Evolutionary conservation across 2,113 vertebrate species (phyloP).

Genomic region (Callorhinus ursinus): DNA sequence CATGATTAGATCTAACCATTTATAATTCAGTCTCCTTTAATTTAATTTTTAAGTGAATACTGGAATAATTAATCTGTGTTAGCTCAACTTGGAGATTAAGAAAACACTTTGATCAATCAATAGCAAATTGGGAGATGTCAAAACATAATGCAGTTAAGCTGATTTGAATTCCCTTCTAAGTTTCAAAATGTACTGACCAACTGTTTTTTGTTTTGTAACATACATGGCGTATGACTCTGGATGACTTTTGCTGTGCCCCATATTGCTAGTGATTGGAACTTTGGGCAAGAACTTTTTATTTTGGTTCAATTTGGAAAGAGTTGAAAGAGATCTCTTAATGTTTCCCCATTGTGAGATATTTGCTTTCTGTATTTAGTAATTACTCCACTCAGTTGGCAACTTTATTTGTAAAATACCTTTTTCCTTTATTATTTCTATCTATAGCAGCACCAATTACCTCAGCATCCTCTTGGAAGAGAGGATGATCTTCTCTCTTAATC

Average conservation of each 20-base stretch:
- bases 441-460: neutral
- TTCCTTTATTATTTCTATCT: neutral
- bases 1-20: neutral
- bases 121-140: constrained; percentile 45
- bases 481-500: neutral
- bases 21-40: constrained; percentile 9
- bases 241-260: neutral
- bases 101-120: constrained; percentile 63
- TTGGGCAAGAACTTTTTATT: neutral
- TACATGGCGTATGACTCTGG: neutral
- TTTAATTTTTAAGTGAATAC: constrained; percentile 59
- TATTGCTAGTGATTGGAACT: neutral
- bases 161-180: neutral
- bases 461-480: neutral
- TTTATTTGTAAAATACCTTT: neutral
- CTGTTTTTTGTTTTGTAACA: neutral
- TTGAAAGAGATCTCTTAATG: neutral
- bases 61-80: constrained; percentile 70
- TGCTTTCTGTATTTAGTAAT: neutral
- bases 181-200: neutral
- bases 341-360: neutral
- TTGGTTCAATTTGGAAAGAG: neutral
- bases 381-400: neutral
- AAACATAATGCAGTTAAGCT: constrained; percentile 43
- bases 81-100: constrained; percentile 37